Evolutionary conservation across 1,140 invertebrate species (phyloP).

Genomic region (Callitettix versicolor): DNA sequence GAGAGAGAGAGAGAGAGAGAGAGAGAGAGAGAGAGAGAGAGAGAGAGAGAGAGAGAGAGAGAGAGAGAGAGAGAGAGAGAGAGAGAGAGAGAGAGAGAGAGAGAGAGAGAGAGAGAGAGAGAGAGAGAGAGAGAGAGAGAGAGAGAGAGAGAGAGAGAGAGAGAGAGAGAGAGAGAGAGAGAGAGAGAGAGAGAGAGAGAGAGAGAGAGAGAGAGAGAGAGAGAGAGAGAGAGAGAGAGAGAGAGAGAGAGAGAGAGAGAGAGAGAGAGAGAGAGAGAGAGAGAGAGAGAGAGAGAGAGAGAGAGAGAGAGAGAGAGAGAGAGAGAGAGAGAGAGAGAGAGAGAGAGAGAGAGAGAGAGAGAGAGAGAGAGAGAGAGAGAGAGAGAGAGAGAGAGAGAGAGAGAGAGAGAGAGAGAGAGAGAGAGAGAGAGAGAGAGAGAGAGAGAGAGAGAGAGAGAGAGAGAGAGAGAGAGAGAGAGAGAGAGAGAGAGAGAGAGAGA

Average conservation of each 20-base stretch:
- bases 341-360: constrained; percentile 4
- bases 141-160: constrained; percentile 13
- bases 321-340: background rate
- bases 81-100: constrained; percentile 9
- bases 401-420: constrained; percentile 12
- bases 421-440: constrained; percentile 11
- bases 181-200: constrained; percentile 14
- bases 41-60: constrained; percentile 11
- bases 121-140: constrained; percentile 3
- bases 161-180: constrained; percentile 14
- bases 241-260: constrained; percentile 13
- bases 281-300: background rate
- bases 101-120: background rate
- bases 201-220: constrained; percentile 14
- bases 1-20: constrained; percentile 14
- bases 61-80: constrained; percentile 6
- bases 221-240: constrained; percentile 14
- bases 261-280: background rate
- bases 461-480: constrained; percentile 12
- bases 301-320: background rate
- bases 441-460: constrained; percentile 12
- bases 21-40: constrained; percentile 11
- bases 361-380: constrained; percentile 11
- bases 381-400: constrained; percentile 12
- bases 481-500: constrained; percentile 12